A percentile compares a stretch with the other conserved stretches of the same genome.
phyloP scores from a whole-genome alignment of 2,888 invertebrate genomes.

The Diarsia rubi region DNA sequence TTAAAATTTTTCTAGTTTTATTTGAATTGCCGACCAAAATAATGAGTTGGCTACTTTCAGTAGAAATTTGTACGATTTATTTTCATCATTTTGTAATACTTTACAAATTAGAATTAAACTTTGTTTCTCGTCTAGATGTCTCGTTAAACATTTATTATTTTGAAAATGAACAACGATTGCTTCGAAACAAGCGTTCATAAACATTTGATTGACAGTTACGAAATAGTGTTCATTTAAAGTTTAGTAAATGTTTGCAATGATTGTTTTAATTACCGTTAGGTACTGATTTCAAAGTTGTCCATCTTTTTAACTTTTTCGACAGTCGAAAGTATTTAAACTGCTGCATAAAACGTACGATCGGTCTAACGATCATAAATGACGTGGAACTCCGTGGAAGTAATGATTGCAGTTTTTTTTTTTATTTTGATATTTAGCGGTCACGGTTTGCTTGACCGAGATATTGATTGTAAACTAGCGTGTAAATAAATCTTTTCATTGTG shows the following conservation, averaged over 20 bases:
- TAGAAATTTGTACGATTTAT: background rate
- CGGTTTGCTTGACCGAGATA: constrained; percentile 13
- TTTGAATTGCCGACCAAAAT: background rate
- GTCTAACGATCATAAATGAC: background rate
- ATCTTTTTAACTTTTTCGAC: constrained; percentile 1
- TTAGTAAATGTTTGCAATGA: constrained; percentile 14
- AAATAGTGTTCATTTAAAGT: constrained; percentile 21
- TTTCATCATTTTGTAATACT: background rate
- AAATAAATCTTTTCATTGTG: background rate
- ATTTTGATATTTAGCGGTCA: background rate
- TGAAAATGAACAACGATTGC: constrained; percentile 10
- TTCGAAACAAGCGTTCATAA: constrained; percentile 21
- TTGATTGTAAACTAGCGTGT: background rate
- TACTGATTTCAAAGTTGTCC: background rate
- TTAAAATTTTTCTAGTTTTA: background rate
- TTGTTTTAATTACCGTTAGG: constrained; percentile 26
- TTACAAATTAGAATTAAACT: background rate
- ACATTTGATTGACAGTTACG: constrained; percentile 37
- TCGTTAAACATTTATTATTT: constrained; percentile 19
- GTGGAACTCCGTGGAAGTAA: background rate
- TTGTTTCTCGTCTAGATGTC: background rate
- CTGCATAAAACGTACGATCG: too few relatives aligned
- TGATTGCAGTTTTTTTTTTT: background rate
- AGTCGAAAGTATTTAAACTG: background rate
- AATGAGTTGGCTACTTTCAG: background rate